These are phyloP conservation scores for Bucco capensis DNA, from an alignment of 2,113 vertebrate species.

Conservation along the genomic window DNA sequence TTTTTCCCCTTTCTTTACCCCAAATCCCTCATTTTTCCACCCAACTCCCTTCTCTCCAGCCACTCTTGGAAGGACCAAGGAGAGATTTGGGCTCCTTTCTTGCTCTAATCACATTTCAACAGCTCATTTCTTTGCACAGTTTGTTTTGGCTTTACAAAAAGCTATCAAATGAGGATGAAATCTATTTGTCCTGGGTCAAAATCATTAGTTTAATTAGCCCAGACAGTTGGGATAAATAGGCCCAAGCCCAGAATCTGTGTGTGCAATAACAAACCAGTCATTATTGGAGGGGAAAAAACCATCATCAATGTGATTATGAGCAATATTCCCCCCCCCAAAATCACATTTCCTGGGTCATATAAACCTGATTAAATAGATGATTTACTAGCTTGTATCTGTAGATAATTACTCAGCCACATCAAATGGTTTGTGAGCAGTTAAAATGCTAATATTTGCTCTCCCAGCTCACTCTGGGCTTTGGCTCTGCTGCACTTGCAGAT, in stretches of 20 bases:
- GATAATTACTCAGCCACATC: background rate
- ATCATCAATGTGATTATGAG: background rate
- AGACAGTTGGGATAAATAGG: background rate
- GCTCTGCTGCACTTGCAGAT: background rate
- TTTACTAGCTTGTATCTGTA: background rate
- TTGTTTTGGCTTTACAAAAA: background rate
- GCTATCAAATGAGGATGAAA: background rate
- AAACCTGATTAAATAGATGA: background rate
- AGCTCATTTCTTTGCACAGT: background rate
- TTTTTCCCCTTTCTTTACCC: background rate
- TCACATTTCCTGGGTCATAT: background rate
- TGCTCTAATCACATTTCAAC: background rate
- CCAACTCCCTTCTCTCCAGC: background rate
- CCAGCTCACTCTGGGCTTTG: background rate
- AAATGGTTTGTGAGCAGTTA: background rate
- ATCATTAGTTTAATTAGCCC: background rate
- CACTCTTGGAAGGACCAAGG: background rate
- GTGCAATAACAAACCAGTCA: background rate
- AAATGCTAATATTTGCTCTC: background rate
- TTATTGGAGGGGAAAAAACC: background rate
- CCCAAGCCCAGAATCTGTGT: background rate
- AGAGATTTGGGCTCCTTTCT: background rate
- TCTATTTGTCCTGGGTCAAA: background rate
- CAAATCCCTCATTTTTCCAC: background rate
- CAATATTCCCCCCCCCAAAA: background rate